phyloP scores from a whole-genome alignment of 2,797 vertebrate genomes.

The Sylvilagus floridanus region DNA sequence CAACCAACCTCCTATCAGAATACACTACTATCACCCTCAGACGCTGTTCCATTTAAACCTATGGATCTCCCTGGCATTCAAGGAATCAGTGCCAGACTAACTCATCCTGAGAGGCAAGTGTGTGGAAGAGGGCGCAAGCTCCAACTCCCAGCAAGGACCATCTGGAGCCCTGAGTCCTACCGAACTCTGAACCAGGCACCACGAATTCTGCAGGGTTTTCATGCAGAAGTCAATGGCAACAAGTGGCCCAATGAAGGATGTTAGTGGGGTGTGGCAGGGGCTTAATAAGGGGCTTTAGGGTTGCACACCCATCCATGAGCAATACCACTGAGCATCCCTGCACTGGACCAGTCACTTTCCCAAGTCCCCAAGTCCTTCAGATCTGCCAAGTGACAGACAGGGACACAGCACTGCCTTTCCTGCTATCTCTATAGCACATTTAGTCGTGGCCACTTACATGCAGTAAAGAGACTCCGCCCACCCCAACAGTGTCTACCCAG shows the following conservation, averaged over 20 bases:
- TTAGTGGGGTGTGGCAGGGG: not conserved
- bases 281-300: not conserved
- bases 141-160: not conserved
- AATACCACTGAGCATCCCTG: too few species aligned
- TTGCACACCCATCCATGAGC: not conserved
- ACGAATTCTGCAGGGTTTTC: not conserved
- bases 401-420: not conserved
- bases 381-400: not conserved
- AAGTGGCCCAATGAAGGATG: not conserved
- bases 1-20: constrained; percentile 19
- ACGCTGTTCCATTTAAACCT: constrained; percentile 15
- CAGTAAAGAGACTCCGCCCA: not conserved
- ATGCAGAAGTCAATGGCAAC: not conserved
- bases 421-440: not conserved
- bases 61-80: not conserved
- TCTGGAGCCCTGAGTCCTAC: not conserved
- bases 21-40: not conserved
- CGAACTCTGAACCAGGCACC: not conserved
- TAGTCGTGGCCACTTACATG: not conserved
- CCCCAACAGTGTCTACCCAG: not conserved
- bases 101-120: not conserved
- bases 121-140: not conserved
- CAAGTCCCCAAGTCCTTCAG: not conserved
- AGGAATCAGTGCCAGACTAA: constrained; percentile 20
- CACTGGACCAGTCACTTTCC: not conserved